phyloP scores from a whole-genome alignment of 1,140 invertebrate genomes.

The Fopius arisanus region DNA sequence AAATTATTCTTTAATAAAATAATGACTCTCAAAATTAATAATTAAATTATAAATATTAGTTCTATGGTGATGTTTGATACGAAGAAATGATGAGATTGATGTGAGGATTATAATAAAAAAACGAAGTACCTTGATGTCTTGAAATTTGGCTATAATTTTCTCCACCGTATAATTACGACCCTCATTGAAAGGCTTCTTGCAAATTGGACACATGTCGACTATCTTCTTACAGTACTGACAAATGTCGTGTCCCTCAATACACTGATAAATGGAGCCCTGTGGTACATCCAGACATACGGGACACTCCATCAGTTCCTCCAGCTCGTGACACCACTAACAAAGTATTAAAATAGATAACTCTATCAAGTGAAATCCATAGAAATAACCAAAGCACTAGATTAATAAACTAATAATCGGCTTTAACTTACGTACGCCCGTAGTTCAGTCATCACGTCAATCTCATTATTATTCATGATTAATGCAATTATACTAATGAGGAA shows the following conservation, averaged over 20 bases:
- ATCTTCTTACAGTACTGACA: slow-evolving; percentile 61
- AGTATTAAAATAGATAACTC: not conserved
- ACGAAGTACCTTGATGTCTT: slow-evolving; percentile 20
- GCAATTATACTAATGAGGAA: not conserved
- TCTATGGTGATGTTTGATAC: not conserved
- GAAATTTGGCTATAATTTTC: slow-evolving; percentile 60
- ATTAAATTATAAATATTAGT: no score
- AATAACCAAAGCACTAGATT: not conserved
- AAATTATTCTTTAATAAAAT: no score
- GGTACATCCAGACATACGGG: slow-evolving; percentile 64
- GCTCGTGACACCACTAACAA: slow-evolving; percentile 24
- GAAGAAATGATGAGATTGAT: not conserved
- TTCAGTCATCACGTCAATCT: not conserved
- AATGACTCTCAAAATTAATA: no score
- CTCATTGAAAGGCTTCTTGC: slow-evolving; percentile 58
- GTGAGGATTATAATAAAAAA: not conserved
- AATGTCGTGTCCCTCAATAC: slow-evolving; percentile 64
- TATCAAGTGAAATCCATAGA: not conserved
- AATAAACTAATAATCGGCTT: not conserved
- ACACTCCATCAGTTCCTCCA: slow-evolving; percentile 62
- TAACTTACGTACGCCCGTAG: not conserved
- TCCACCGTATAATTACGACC: slow-evolving; percentile 64
- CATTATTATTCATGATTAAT: not conserved
- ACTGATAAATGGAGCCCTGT: slow-evolving; percentile 60
- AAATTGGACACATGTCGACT: slow-evolving; percentile 60